Conservation (phyloP, 2,113 vertebrate species). For the Sturnus vulgaris region DNA sequence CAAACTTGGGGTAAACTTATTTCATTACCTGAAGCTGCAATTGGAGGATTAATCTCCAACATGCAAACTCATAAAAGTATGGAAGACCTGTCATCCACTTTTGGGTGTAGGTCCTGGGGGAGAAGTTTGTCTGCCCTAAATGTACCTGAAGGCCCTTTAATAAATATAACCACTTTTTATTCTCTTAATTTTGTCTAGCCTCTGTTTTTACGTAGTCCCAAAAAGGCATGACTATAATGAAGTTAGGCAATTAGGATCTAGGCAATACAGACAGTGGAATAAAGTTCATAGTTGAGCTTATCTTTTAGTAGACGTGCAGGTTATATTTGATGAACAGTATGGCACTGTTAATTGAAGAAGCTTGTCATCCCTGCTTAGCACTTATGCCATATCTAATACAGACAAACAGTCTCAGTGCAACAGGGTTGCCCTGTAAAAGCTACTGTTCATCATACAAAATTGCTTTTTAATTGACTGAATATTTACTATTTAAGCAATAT, state of each 20-base stretch:
- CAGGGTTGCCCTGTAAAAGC: not conserved
- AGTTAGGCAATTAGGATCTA: not conserved
- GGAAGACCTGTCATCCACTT: not conserved
- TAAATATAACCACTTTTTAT: not conserved
- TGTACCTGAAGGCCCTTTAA: not conserved
- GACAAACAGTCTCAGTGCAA: not conserved
- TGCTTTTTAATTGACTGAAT: not conserved
- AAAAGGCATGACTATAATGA: not conserved
- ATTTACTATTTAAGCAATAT: not conserved
- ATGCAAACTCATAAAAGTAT: not conserved
- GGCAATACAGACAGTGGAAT: not conserved
- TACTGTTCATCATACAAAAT: not conserved
- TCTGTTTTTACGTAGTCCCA: not conserved
- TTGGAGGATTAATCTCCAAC: not conserved
- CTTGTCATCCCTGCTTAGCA: not conserved
- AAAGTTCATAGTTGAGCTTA: not conserved
- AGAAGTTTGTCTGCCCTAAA: not conserved
- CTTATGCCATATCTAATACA: not conserved
- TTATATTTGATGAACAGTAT: not conserved
- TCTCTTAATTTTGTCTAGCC: not conserved
- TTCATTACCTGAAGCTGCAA: not conserved
- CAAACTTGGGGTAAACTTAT: not conserved
- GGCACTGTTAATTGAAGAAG: not conserved
- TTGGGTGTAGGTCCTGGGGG: too few species aligned
- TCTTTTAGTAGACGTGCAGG: not conserved